Base-by-base conservation (phyloP, 2,888 invertebrate genomes). In the Falcaria lacertinaria region DNA sequence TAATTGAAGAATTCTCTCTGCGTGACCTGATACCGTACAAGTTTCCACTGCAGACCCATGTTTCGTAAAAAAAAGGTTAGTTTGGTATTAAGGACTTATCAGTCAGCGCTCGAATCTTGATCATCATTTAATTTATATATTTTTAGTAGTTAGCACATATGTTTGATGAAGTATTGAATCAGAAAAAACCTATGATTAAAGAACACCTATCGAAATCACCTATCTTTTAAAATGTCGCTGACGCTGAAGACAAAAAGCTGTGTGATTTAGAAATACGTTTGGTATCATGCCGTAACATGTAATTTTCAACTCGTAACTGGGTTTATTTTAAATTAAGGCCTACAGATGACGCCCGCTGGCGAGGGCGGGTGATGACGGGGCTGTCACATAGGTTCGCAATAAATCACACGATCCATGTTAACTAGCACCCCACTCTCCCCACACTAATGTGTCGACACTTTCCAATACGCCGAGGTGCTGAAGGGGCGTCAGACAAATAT, bases 1-100 rank as follows among this genome's bases (percentile, higher is more conserved):
- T 87, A 88, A 88, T 88, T 88, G 85, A 86, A 74, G 83, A 81
- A 83, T 83, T 76, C 78, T 67, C 69, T 60, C 60, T 69, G 62
- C 66, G 62, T 67, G 56, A 65, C 62, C 64, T 64, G 80, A 80
- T 80, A 83, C 61, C 58, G 45, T 52, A 54, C 57, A 54, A 52
- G 47, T 55, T 54, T 53, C 57, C 60, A 56, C 45, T 34, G 46
- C 41, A n/a, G 22, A 39, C 42, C 43, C 44, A 55, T 22, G 22
- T 37, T 37, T 22, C 8, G 22, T 25, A 37, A 37, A 37, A 36
- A 36, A 37, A 37, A 37, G 25, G 37, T 22, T 37, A 37, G 13
- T 37, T 37, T 13, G 15, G 17, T 19, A 37, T 25, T 13, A 13
- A n/a, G 19, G 17, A 17, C 11, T 4, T 17, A n/a, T n/a, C n/a